Base-by-base conservation (phyloP, 1,140 invertebrate species). In the Bombus sylvicola region DNA sequence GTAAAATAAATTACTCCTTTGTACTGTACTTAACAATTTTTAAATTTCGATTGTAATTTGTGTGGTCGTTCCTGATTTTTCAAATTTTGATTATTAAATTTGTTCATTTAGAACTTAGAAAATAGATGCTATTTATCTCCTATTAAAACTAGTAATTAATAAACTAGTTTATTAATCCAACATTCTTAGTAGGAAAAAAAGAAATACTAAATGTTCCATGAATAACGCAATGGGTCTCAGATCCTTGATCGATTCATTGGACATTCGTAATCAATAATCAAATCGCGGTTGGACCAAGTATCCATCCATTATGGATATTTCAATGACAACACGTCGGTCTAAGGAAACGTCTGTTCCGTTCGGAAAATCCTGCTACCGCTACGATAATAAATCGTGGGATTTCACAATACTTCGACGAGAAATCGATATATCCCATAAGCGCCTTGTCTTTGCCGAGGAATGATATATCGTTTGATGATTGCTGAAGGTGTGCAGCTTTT, bases 371-470 rank as follows among this genome's bases (percentile, higher is more conserved):
- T 57, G 39, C 57, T 37, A n/a, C 41, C 53, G 74, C n/a, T 79
- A 25, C 43, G 37, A 75, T 84, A 87, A 87, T 87, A 87, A 87
- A 87, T 87, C 69, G 69, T 79, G 10, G 75, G 81, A 84, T 87
- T 84, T 79, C 72, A 73, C 69, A 57, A 83, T 83, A 84, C 68
- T n/a, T 66, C 64, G 73, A 82, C 62, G 75, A 78, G 74, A 78
- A 87, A 87, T 84, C 81, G 81, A 87, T 87, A 71, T 84, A 84
- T 84, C 86, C 86, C 82, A 72, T 87, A 87, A 87, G 81, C 81
- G 68, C 57, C 86, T 77, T 73, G 81, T 84, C 75, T 87, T 62
- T 41, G 41, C 81, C 69, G n/a, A 31, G 31, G 43, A 68, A 73
- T 77, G 81, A 87, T 79, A 84, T 66, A 73, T 87, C 68, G 74